Evolutionary conservation across 2,797 vertebrate species (phyloP), one percentile per base, ranked within the genome.

Genomic region (Phrynocephalus vlangalii): DNA sequence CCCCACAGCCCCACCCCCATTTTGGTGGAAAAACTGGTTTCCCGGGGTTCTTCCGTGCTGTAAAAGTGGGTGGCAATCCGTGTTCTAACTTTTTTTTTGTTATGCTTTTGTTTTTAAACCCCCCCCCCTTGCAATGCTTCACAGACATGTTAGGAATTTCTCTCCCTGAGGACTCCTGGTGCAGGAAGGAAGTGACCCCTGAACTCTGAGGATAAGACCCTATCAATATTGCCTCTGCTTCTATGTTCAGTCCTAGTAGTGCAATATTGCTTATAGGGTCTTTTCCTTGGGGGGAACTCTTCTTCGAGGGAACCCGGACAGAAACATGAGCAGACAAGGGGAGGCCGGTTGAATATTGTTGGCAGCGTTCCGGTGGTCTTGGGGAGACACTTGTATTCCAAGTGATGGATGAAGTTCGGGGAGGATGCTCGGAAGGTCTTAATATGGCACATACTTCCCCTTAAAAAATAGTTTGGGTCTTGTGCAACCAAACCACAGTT

Each of bases 191-290:
- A 91, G 91, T 73, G 93, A 92, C 92, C 93, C 92, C 92, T 93
- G 90, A 93, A 93, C 97, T 98, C 98, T 97, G 96, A 95, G 97
- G 98, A 97, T 95, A 94, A 97, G 97, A 98, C 98, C 98, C 98
- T 98, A 98, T 98, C 98, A 97, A 97, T 98, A 97, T 98, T 98
- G 98, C 97, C 98, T 98, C 98, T 98, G 98, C 98, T 98, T 98
- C 97, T 97, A 95, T 93, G 89, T 94, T 97, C 95, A 95, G 96
- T 97, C 75, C 97, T 97, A 98, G 98, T 98, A 98, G 98, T 98
- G 98, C 98, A 98, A 98, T 98, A 98, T 98, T 98, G 98, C 98
- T 98, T 98, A 98, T 98, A 98, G 98, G 98, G 98, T 98, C 97
- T 98, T 96, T 97, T 97, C 98, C 97, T 96, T 96, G 95, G 97